Evolutionary conservation across 2,113 vertebrate genomes (phyloP), one percentile per base, ranked within the genome.

Genomic region (human): DNA sequence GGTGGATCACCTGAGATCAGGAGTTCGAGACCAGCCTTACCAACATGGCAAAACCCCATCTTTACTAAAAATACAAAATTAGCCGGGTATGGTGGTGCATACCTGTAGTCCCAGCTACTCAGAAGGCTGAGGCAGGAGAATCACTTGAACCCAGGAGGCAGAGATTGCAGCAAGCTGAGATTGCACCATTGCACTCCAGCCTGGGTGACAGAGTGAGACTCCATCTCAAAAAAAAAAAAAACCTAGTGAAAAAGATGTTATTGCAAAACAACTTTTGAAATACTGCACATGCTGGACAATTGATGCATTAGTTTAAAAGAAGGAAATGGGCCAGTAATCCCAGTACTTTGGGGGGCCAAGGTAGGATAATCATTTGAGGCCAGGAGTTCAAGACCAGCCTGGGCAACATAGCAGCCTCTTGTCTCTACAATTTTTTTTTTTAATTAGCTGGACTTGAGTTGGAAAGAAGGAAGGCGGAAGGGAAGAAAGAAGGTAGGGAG

Each of bases 261-360:
- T 52, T 76, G 13, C 18, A 40, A 30, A 75, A 61, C 23, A 45
- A 23, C 84, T 55, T 76, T 84, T 48, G 70, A 50, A 87, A 75
- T 57, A 5, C 20, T 68, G 16, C 6, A 0, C 32, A 5, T 68
- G 61, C 72, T 1, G 0, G 5, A 17, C 70, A 72, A 2, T 20
- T 10, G 17, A 18, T n/a, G 22, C 30, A 1, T 73, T 70, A 6
- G 25, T 80, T 89, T 90, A 55, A 66, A 7, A 55, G n/a, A 38
- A 66, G 20, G 7, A 40, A 89, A n/a, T 70, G 30, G 66, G 66
- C 16, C 16, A 35, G 66, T 68, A 35, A 68, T 68, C 66, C 66
- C 66, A n/a, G 16, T 35, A 16, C 32, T 68, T 68, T 68, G 66
- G 66, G 32, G 16, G 7, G 14, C 32, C 32, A 17, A 35, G 6